Base-by-base conservation (phyloP, 2,888 invertebrate species). In the Pterobdella sp. region DNA sequence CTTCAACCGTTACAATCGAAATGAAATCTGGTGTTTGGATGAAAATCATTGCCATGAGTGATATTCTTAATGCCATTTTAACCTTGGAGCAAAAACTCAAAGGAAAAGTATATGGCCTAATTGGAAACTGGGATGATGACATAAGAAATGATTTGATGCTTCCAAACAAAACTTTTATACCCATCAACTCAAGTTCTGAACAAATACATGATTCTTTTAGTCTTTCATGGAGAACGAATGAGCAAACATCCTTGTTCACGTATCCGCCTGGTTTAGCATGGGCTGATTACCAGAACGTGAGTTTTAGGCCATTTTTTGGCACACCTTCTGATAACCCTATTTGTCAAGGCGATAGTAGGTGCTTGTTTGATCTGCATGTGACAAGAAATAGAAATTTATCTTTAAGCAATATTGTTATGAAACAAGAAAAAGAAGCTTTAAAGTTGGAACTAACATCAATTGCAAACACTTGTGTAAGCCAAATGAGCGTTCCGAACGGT, bases 111-210 rank as follows among this genome's bases (percentile, higher is more conserved):
- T 26, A 32, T 35, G 73, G 73, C n/a, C 35, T 73, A 42, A 31
- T 73, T 26, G 73, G 73, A 32, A 73, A 73, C 66, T 73, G 69
- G 68, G 69, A 73, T 69, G 73, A 73, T 49, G 49, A 68, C 32
- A 2, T 31, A 22, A 56, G 63, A 29, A 69, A 73, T 63, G 73
- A 73, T 56, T 60, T 73, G 1, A 69, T 68, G 69, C 73, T 69
- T 34, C 63, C 69, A 1, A 35, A 73, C 26, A 37, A 32, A 14
- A 63, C 73, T 7, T 63, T 34, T 22, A 73, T 73, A 31, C 64
- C 69, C 35, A 63, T 3, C 26, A 69, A 56, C 29, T 73, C 73
- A 4, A 63, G 69, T 22, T 31, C 37, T 18, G 1, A 37, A 1
- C 37, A 69, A n/a, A 73, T 73, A 32, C 73, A 73, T 36, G 60